Evolutionary conservation across 2,888 invertebrate species (phyloP), one percentile per base, ranked within the genome.

Genomic region (Caradrina kadenii): DNA sequence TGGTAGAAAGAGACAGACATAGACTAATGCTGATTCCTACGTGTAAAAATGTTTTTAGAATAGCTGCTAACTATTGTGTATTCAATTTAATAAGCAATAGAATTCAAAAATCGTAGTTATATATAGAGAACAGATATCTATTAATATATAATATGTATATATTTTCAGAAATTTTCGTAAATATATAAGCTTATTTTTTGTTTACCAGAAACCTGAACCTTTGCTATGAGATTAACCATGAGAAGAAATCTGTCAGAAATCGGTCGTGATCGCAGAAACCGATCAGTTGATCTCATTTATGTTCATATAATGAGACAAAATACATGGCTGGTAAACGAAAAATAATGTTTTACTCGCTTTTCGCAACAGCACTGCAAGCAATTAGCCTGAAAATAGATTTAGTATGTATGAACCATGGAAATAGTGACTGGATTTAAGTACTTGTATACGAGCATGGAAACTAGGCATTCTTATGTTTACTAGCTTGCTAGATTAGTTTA

Each of bases 81-180:
- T 35, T 48, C 31, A 48, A 35, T n/a, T 50, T 15, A 50, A 63
- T 11, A 39, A 65, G 64, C 64, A 63, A 49, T 49, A 63, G 11
- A 35, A 63, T 35, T 35, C 42, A 45, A 8, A 45, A 45, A 45
- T 26, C 19, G 26, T 15, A 21, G 17, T 11, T 15, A 17, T 1
- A 21, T 45, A 61, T 10, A 19, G 19, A 39, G 2, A 13, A 39
- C 35, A 35, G 35, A 13, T 39, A 39, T 35, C 35, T 31, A 31
- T 31, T 7, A 31, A 31, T 35, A 35, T 35, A 35, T 35, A 35
- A 8, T 35, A 39, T 2, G 2, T 39, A 39, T 39, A 13, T 39
- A 10, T 13, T 39, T 39, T 39, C 39, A 13, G 13, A 39, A 13
- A 13, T 39, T 39, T 13, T 39, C 39, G 8, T 39, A 2, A 11